These are phyloP conservation scores for Phylloscopus whistleri DNA, from an alignment of 2,113 vertebrate species.

Conservation along the genomic window DNA sequence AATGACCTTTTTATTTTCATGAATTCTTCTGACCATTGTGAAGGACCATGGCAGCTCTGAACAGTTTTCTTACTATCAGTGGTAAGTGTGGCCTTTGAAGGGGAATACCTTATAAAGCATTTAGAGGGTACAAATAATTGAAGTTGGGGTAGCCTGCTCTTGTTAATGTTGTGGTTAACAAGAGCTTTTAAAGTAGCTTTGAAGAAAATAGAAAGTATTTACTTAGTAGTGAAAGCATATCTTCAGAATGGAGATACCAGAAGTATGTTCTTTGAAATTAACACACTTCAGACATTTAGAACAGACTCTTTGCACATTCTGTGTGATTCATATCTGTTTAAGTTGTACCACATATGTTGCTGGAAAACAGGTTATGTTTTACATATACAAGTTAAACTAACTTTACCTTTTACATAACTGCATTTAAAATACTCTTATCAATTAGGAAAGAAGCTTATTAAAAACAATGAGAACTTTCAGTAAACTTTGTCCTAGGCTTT, in stretches of 20 bases:
- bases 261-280: neutral
- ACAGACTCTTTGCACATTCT: neutral
- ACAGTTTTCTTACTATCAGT: neutral
- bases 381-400: neutral
- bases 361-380: neutral
- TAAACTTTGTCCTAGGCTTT: neutral
- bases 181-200: neutral
- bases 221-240: neutral
- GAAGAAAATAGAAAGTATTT: neutral
- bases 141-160: neutral
- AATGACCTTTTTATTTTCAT: neutral
- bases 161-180: neutral
- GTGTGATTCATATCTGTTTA: neutral
- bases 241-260: neutral
- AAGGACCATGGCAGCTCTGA: neutral
- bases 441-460: neutral
- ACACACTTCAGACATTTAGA: neutral
- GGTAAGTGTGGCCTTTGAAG: neutral
- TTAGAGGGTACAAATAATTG: neutral
- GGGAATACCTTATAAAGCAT: neutral
- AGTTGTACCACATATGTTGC: fast-evolving
- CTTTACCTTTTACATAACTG: neutral
- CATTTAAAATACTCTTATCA: neutral
- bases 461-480: neutral
- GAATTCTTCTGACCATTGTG: neutral